phyloP scores from a whole-genome alignment of 1,140 invertebrate species.

The Paraescarpia echinospica region DNA sequence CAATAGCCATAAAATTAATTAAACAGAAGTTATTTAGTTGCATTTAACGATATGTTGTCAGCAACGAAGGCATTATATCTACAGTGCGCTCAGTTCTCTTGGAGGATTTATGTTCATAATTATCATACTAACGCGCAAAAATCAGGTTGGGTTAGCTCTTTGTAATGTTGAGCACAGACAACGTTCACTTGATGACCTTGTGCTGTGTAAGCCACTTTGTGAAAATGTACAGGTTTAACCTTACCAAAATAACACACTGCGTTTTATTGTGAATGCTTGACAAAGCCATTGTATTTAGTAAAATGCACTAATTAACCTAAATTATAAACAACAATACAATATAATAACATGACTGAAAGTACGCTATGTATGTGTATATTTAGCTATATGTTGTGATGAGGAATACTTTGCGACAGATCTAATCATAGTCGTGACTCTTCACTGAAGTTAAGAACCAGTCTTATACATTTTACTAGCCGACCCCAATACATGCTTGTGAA shows the following conservation, averaged over 20 bases:
- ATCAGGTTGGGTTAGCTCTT: background rate
- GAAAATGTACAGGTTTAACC: background rate
- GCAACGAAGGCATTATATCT: background rate
- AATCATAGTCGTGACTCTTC: background rate
- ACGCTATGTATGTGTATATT: background rate
- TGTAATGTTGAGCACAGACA: background rate
- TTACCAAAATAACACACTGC: background rate
- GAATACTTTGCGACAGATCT: background rate
- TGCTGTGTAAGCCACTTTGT: background rate
- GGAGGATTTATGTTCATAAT: background rate
- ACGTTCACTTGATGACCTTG: background rate
- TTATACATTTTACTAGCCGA: too few relatives aligned
- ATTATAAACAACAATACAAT: too few relatives aligned
- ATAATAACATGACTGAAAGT: too few relatives aligned
- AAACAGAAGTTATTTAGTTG: background rate
- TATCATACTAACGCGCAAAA: background rate
- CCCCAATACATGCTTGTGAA: background rate
- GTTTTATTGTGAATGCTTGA: too few relatives aligned
- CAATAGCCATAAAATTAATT: background rate
- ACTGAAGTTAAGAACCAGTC: background rate
- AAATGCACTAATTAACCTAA: too few relatives aligned
- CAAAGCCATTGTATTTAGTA: too few relatives aligned
- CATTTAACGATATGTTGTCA: background rate
- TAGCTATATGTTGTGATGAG: background rate
- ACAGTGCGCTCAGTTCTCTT: background rate